Conservation (phyloP, 2,797 vertebrate species). For the Lacerta bilineata region DNA sequence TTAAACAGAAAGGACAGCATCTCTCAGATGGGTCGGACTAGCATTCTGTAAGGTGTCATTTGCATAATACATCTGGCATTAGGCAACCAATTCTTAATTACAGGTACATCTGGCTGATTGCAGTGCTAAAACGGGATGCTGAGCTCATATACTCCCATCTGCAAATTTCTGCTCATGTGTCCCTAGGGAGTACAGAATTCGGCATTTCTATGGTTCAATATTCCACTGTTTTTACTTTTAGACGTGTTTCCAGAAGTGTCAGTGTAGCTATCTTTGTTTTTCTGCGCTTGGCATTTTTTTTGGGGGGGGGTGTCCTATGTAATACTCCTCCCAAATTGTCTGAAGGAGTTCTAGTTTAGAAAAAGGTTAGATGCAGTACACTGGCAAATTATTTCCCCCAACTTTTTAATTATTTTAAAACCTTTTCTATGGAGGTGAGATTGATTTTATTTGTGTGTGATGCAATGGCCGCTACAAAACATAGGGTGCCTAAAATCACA, state of each 20-base stretch:
- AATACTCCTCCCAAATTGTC: neutral
- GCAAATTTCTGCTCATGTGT: neutral
- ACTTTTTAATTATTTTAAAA: neutral
- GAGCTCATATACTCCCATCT: neutral
- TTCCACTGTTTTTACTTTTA: neutral
- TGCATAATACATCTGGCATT: neutral
- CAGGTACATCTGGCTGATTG: no score
- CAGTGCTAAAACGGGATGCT: neutral
- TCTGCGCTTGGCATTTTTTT: neutral
- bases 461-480: no score
- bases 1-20: neutral
- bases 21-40: neutral
- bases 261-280: neutral
- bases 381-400: neutral
- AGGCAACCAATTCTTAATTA: neutral
- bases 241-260: neutral
- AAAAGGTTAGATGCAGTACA: neutral
- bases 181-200: neutral
- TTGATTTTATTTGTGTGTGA: no score
- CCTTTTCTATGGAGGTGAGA: no score
- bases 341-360: neutral
- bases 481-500: no score
- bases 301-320: neutral
- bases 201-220: neutral
- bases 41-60: neutral